Percentiles rank a stretch among this genome's conserved stretches.
These are phyloP conservation scores for Dendrocopos noguchii DNA, from an alignment of 2,113 vertebrate genomes.

Conservation along the genomic window DNA sequence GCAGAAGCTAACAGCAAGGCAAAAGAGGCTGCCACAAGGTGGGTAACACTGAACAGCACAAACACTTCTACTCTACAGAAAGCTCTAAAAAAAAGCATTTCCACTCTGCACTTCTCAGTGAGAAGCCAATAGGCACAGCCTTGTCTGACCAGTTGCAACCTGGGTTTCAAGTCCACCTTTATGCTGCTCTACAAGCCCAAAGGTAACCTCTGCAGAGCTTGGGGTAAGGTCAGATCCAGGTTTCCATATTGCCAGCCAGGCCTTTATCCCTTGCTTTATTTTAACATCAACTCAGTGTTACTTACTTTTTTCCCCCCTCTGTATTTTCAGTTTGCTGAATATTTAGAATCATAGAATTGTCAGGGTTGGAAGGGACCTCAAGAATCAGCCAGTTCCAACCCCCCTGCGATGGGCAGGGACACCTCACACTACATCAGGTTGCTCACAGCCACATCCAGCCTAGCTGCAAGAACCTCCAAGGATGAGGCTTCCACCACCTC, in stretches of 20 bases:
- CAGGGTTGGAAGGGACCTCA: too few species aligned
- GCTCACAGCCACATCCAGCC: too few species aligned
- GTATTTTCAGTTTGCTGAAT: not conserved
- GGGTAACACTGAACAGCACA: not conserved
- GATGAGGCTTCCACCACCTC: too few species aligned
- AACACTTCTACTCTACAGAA: not conserved
- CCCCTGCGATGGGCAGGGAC: too few species aligned
- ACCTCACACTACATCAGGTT: too few species aligned
- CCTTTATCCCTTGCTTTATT: not conserved
- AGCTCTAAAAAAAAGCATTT: not conserved
- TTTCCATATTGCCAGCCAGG: not conserved
- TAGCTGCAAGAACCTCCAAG: too few species aligned
- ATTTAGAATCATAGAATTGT: not conserved
- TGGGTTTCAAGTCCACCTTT: not conserved
- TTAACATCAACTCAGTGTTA: not conserved
- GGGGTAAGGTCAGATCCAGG: not conserved
- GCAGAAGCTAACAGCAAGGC: not conserved
- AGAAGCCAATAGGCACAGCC: not conserved
- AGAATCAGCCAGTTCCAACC: too few species aligned
- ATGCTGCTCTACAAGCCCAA: not conserved
- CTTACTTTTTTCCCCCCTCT: too few species aligned
- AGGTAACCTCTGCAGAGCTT: not conserved
- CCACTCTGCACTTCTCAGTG: not conserved
- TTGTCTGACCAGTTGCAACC: not conserved
- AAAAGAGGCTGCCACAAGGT: not conserved